These are phyloP conservation scores for Gambelia wislizenii DNA, from an alignment of 2,797 vertebrate genomes.

Conservation along the genomic window DNA sequence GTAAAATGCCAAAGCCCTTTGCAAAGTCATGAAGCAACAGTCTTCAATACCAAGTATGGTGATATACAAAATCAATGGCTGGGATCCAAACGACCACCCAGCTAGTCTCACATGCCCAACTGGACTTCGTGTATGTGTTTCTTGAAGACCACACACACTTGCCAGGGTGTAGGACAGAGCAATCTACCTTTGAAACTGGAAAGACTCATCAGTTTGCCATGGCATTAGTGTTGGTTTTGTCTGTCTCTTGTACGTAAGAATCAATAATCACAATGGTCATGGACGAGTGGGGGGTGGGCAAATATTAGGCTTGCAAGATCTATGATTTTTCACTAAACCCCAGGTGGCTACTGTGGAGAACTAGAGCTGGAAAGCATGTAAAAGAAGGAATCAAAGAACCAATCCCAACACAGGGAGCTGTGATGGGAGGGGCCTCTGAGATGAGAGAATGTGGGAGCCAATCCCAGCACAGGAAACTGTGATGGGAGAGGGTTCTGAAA, in stretches of 20 bases:
- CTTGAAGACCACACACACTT: not conserved
- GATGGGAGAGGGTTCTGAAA: no score
- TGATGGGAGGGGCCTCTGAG: no score
- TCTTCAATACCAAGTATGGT: not conserved
- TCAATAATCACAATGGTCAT: not conserved
- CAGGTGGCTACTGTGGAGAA: not conserved
- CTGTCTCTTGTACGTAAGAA: not conserved
- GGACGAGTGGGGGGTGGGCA: not conserved
- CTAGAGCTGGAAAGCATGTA: no score
- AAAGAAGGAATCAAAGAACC: no score
- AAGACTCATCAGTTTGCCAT: not conserved
- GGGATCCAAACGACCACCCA: not conserved
- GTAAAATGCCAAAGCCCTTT: constrained; percentile 34
- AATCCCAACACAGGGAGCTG: no score
- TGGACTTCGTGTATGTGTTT: not conserved
- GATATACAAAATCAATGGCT: not conserved
- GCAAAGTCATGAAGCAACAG: not conserved
- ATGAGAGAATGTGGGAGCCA: no score
- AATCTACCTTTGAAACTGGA: not conserved
- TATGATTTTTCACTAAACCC: not conserved
- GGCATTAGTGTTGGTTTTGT: not conserved
- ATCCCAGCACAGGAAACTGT: no score
- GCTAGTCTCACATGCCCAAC: not conserved
- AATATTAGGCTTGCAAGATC: not conserved
- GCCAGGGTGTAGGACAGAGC: not conserved